Percentiles rank a stretch among this genome's conserved stretches.
Evolutionary conservation across 2,888 invertebrate species (phyloP).

Genomic region (Tryphoninae sp.): DNA sequence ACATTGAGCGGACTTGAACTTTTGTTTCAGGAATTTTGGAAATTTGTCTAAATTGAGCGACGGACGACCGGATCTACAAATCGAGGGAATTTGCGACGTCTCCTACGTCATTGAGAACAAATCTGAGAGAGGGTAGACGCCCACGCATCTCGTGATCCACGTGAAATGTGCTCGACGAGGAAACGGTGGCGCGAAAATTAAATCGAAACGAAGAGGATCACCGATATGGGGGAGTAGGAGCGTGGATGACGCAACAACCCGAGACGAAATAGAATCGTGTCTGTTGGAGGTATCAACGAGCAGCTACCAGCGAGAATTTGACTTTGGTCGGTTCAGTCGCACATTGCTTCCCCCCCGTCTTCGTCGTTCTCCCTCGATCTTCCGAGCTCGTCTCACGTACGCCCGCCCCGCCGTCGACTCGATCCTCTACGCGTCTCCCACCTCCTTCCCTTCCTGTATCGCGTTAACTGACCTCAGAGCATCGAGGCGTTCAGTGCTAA

Average conservation of each 20-base stretch:
- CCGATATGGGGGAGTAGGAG: constrained; percentile 3
- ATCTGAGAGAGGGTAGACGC: constrained; percentile 53
- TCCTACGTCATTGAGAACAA: constrained; percentile 19
- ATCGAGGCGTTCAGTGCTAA: constrained; percentile 48
- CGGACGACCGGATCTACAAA: not conserved
- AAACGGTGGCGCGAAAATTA: constrained; percentile 61
- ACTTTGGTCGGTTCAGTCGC: not conserved
- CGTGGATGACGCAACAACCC: constrained; percentile 56
- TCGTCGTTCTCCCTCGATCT: constrained; percentile 32
- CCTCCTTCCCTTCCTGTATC: constrained; percentile 11
- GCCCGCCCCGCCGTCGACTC: constrained; percentile 28
- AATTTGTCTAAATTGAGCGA: not conserved
- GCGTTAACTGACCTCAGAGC: constrained; percentile 55
- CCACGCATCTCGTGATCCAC: constrained; percentile 59
- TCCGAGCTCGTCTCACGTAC: constrained; percentile 7
- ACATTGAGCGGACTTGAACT: not conserved
- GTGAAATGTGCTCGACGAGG: constrained; percentile 52
- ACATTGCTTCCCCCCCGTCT: constrained; percentile 4
- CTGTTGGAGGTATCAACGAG: not conserved
- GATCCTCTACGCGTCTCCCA: constrained; percentile 33
- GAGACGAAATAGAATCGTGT: constrained; percentile 38
- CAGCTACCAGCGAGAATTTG: not conserved
- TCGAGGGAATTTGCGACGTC: not conserved
- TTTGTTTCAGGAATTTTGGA: not conserved
- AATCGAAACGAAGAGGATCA: constrained; percentile 62